Conservation (phyloP, 2,113 vertebrate species). For the Oncorhynchus kisutch region DNA sequence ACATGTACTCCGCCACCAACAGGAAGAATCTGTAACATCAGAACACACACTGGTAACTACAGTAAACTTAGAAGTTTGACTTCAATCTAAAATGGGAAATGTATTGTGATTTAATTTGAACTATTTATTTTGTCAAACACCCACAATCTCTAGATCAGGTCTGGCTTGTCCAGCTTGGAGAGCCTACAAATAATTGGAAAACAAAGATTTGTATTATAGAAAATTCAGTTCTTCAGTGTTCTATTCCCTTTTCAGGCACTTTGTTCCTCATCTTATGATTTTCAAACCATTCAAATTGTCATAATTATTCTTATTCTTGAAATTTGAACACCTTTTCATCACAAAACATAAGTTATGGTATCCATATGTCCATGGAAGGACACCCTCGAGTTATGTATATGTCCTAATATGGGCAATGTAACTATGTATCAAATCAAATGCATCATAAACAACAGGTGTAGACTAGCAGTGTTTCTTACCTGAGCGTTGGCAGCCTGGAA, state of each 20-base stretch:
- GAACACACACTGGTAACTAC: background rate
- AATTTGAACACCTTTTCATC: background rate
- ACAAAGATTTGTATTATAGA: too few species aligned
- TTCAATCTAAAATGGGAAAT: background rate
- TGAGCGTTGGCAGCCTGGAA: constrained; percentile 47
- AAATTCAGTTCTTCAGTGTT: too few species aligned
- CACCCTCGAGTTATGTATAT: background rate
- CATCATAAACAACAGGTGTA: too few species aligned
- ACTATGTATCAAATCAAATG: too few species aligned
- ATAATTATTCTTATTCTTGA: background rate
- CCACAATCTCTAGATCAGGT: constrained; percentile 15
- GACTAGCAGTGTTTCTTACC: constrained; percentile 28
- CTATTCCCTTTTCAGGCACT: too few species aligned
- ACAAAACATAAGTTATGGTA: too few species aligned
- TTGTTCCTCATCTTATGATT: too few species aligned
- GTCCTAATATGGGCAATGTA: too few species aligned
- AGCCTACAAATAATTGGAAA: too few species aligned
- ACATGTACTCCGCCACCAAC: constrained; percentile 50
- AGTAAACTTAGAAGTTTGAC: background rate
- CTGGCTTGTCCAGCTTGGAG: too few species aligned
- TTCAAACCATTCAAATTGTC: background rate
- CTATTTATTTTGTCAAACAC: background rate
- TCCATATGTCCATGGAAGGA: too few species aligned
- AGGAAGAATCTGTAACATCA: constrained; percentile 47
- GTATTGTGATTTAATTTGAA: background rate